Evolutionary conservation across 2,797 vertebrate species (phyloP).

Genomic region (Parambassis ranga): DNA sequence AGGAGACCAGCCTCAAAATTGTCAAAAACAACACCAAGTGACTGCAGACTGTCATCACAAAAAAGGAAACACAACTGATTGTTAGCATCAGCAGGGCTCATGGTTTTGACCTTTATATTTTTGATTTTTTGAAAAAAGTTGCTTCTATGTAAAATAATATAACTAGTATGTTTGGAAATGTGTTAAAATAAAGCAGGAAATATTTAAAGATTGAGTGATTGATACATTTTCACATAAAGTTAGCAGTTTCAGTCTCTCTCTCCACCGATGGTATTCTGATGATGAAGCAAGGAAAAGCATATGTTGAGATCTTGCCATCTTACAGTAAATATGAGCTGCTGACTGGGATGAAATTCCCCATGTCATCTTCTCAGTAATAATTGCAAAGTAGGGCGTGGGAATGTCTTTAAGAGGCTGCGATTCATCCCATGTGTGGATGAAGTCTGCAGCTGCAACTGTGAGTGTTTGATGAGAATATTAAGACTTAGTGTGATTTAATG

Average conservation of each 20-base stretch:
- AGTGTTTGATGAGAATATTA: background rate
- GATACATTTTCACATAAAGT: too few species aligned
- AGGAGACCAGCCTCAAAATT: too few species aligned
- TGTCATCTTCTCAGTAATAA: slow-evolving; percentile 20
- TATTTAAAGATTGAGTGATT: too few species aligned
- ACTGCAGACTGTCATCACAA: too few species aligned
- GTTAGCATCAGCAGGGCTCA: too few species aligned
- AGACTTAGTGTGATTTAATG: background rate
- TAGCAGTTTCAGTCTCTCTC: background rate
- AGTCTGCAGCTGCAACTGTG: background rate
- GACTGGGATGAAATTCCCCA: slow-evolving; percentile 10
- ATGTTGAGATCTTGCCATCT: slow-evolving; percentile 3
- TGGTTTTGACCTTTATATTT: too few species aligned
- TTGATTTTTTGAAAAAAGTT: too few species aligned
- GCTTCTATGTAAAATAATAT: too few species aligned
- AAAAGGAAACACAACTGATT: too few species aligned
- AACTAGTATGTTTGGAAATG: too few species aligned
- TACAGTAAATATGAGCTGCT: slow-evolving; percentile 38
- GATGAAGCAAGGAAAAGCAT: background rate
- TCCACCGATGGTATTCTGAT: background rate
- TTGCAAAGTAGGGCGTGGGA: slow-evolving; percentile 30
- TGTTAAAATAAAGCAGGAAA: too few species aligned
- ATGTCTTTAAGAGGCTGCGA: background rate
- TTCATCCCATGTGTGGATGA: background rate
- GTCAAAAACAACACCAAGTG: too few species aligned